Evolutionary conservation across 1,140 invertebrate species (phyloP).

Genomic region (Heliothis subflexa): DNA sequence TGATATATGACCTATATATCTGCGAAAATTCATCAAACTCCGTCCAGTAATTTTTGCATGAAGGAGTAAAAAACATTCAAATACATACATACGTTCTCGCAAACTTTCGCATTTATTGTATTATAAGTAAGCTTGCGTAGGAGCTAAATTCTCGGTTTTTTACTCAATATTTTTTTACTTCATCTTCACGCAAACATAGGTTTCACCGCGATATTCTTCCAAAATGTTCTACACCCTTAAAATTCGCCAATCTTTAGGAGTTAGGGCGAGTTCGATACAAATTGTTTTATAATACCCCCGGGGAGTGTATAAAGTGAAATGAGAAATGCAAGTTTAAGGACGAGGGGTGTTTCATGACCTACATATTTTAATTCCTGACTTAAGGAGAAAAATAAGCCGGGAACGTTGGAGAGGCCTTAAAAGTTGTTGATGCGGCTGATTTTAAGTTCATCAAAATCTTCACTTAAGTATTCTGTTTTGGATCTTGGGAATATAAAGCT

Average conservation of each 20-base stretch:
- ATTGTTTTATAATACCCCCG: constrained; percentile 43
- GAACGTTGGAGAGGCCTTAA: not conserved
- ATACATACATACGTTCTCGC: too few species aligned
- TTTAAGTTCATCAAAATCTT: not conserved
- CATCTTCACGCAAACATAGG: not conserved
- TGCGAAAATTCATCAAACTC: too few species aligned
- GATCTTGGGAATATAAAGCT: too few species aligned
- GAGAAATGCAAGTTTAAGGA: constrained; percentile 9
- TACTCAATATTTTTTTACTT: too few species aligned
- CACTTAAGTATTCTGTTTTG: not conserved
- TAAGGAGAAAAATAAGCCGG: not conserved
- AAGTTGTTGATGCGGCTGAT: not conserved
- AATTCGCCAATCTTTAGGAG: constrained; percentile 34
- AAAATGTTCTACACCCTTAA: constrained; percentile 23
- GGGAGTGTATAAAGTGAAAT: constrained; percentile 17
- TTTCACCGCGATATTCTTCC: constrained; percentile 20
- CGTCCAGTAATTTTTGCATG: too few species aligned
- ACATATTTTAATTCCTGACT: constrained; percentile 21
- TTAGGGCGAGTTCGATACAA: constrained; percentile 39
- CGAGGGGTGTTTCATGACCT: constrained; percentile 19
- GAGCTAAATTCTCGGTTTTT: too few species aligned
- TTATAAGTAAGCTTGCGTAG: too few species aligned
- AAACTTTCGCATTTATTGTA: too few species aligned
- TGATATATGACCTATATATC: too few species aligned
- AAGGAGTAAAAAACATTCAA: too few species aligned